Conservation (phyloP, 2,113 vertebrate species). For the Cinclus mexicanus region DNA sequence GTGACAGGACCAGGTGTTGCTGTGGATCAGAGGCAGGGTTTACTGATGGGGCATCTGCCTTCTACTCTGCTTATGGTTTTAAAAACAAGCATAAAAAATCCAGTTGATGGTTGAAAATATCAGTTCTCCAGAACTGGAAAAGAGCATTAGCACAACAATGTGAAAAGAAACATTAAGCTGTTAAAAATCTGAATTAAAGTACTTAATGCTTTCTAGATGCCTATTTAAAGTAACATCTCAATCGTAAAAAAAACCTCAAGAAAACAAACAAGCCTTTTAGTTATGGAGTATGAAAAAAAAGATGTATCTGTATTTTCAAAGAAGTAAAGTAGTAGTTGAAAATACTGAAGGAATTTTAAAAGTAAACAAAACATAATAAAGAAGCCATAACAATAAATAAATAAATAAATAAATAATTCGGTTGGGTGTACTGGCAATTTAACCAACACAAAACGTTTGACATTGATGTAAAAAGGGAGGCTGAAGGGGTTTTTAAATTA, state of each 20-base stretch:
- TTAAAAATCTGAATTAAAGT: not conserved
- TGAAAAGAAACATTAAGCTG: not conserved
- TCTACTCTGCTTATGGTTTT: not conserved
- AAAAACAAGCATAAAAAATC: not conserved
- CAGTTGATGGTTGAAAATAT: not conserved
- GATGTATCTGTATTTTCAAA: not conserved
- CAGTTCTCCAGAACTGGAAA: not conserved
- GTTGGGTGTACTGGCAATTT: too few relatives aligned
- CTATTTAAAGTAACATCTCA: not conserved
- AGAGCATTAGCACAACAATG: not conserved
- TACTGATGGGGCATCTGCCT: not conserved
- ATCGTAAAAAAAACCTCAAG: not conserved
- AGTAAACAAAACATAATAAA: too few relatives aligned
- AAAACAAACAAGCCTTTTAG: not conserved
- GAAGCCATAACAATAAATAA: too few relatives aligned
- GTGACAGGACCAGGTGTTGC: not conserved
- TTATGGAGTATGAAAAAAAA: not conserved
- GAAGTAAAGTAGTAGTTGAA: not conserved
- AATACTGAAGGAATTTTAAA: not conserved
- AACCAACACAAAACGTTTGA: too few relatives aligned
- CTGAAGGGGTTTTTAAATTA: not conserved
- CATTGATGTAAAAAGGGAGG: not conserved
- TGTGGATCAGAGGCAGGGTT: not conserved
- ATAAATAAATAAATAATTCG: too few relatives aligned
- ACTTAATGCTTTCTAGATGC: not conserved